A percentile compares a stretch with the other conserved stretches of the same genome.
phyloP scores from a whole-genome alignment of 2,113 vertebrate species.

The Erythrocercus mccallii region DNA sequence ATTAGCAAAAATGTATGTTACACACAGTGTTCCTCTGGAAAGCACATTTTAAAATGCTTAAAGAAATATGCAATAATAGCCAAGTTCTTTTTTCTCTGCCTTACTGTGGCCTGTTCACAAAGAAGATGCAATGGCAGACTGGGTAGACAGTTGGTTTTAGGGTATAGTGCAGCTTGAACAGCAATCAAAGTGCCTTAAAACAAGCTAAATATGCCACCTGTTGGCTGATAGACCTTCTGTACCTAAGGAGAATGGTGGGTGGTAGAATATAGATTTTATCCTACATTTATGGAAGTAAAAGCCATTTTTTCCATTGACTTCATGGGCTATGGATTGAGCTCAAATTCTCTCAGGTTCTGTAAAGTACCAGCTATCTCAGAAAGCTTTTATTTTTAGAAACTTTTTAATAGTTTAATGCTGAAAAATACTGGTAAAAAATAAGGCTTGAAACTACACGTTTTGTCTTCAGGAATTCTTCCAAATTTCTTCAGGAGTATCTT shows the following conservation, averaged over 20 bases:
- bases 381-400: background rate
- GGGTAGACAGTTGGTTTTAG: background rate
- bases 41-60: conserved; percentile 18
- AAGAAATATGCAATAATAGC: background rate
- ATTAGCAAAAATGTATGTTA: conserved; percentile 46
- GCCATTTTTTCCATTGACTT: background rate
- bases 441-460: background rate
- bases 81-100: background rate
- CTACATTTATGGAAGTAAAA: background rate
- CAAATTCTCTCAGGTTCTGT: background rate
- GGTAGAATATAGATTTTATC: background rate
- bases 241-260: background rate
- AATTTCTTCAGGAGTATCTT: background rate
- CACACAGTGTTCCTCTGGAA: background rate
- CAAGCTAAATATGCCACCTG: background rate
- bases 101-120: background rate
- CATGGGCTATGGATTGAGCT: background rate
- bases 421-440: background rate
- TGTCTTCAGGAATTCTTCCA: background rate
- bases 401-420: background rate
- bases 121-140: background rate
- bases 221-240: background rate
- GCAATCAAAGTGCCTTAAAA: background rate
- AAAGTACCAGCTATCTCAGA: background rate
- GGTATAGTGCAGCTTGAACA: background rate